Conservation (phyloP, 2,888 invertebrate genomes). For the Elegia similella region DNA sequence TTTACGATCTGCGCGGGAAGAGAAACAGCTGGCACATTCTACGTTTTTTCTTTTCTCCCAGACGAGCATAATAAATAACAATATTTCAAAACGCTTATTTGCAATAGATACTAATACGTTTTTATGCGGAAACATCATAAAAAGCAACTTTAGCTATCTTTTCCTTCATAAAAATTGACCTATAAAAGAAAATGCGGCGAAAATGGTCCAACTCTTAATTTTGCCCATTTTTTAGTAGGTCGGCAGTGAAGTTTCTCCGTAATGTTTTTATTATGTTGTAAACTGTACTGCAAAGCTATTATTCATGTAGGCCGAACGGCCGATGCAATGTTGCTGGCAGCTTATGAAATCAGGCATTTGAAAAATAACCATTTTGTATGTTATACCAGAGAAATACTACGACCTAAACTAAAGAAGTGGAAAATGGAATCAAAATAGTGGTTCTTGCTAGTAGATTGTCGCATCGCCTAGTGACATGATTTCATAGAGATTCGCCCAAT, state of each 20-base stretch:
- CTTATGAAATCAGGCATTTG: background rate
- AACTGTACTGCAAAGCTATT: constrained; percentile 13
- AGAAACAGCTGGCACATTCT: too few species aligned
- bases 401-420: too few species aligned
- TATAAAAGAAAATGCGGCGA: background rate
- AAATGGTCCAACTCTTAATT: constrained; percentile 1
- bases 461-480: too few species aligned
- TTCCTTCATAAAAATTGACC: background rate
- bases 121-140: background rate
- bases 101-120: too few species aligned
- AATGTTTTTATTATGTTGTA: constrained; percentile 10
- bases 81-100: too few species aligned
- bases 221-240: constrained; percentile 12
- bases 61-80: too few species aligned
- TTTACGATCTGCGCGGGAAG: too few species aligned
- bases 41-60: too few species aligned
- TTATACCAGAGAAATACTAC: too few species aligned
- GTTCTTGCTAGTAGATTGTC: too few species aligned
- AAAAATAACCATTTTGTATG: background rate
- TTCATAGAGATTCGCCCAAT: too few species aligned
- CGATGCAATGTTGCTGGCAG: constrained; percentile 13
- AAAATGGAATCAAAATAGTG: too few species aligned
- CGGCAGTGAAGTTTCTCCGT: constrained; percentile 6
- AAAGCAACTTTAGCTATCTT: constrained; percentile 2
- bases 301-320: constrained; percentile 5